These are phyloP conservation scores for Pavo muticus DNA, from an alignment of 2,113 vertebrate species.

Conservation along the genomic window DNA sequence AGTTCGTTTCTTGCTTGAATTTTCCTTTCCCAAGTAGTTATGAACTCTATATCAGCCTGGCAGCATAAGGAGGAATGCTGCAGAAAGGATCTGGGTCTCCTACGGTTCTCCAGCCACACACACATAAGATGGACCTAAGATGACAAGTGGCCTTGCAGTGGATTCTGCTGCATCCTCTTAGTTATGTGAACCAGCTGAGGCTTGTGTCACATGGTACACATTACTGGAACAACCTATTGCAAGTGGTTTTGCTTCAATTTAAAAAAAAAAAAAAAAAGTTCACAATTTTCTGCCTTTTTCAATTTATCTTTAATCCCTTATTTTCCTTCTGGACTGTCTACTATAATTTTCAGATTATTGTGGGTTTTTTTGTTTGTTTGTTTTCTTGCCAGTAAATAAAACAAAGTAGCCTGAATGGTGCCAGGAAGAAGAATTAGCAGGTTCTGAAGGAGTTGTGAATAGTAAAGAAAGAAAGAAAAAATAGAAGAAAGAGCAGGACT, in stretches of 20 bases:
- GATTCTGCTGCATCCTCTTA: background rate
- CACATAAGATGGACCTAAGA: background rate
- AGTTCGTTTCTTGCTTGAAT: background rate
- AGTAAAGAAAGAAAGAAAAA: background rate
- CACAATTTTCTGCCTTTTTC: background rate
- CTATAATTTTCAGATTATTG: background rate
- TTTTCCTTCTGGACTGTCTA: rapidly evolving
- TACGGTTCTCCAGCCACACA: background rate
- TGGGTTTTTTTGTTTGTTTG: background rate
- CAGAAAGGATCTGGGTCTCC: background rate
- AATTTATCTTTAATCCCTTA: background rate
- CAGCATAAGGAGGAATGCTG: background rate
- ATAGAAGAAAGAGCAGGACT: background rate
- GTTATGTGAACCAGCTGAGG: background rate
- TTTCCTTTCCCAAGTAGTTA: background rate
- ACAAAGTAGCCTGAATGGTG: background rate
- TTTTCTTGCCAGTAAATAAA: background rate
- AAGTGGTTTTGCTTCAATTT: background rate
- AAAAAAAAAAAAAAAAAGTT: background rate
- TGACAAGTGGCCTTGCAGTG: background rate
- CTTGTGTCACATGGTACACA: background rate
- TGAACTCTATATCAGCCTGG: background rate
- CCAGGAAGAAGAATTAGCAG: background rate
- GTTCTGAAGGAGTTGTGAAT: background rate
- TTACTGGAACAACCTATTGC: background rate